Conservation (phyloP, 2,797 vertebrate genomes). For the Antrozous pallidus region DNA sequence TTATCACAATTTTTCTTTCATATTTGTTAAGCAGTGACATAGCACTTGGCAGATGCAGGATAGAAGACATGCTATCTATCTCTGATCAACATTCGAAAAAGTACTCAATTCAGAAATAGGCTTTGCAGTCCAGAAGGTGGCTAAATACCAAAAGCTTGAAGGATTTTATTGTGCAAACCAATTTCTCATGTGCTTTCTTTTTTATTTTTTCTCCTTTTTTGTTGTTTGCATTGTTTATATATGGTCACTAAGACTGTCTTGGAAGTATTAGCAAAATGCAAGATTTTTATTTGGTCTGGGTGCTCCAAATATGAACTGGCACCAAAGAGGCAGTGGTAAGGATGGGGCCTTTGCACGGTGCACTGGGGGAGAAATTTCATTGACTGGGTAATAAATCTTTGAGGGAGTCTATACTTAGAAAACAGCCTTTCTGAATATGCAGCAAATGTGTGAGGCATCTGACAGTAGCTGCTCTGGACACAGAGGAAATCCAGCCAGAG, state of each 20-base stretch:
- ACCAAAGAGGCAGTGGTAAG: not conserved
- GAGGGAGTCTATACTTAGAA: not conserved
- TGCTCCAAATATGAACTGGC: not conserved
- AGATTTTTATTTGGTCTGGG: not conserved
- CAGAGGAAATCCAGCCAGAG: not conserved
- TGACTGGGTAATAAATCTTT: not conserved
- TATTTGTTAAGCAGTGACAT: conserved; percentile 35
- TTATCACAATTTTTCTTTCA: conserved; percentile 44
- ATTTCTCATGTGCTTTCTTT: not conserved
- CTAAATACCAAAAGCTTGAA: not conserved
- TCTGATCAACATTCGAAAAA: not conserved
- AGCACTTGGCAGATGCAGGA: not conserved
- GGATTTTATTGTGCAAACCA: not conserved
- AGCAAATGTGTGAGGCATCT: not conserved
- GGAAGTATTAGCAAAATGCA: not conserved
- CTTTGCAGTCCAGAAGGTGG: not conserved
- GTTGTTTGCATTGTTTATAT: not conserved
- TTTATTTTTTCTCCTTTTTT: not conserved
- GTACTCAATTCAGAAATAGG: conserved; percentile 8
- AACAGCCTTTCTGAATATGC: not conserved
- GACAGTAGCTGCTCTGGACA: not conserved
- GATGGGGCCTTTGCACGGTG: not conserved
- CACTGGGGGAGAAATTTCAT: not conserved
- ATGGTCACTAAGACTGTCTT: not conserved
- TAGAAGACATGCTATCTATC: not conserved